These are phyloP conservation scores for Daktulosphaira vitifoliae DNA, from an alignment of 1,140 invertebrate genomes.

Conservation along the genomic window DNA sequence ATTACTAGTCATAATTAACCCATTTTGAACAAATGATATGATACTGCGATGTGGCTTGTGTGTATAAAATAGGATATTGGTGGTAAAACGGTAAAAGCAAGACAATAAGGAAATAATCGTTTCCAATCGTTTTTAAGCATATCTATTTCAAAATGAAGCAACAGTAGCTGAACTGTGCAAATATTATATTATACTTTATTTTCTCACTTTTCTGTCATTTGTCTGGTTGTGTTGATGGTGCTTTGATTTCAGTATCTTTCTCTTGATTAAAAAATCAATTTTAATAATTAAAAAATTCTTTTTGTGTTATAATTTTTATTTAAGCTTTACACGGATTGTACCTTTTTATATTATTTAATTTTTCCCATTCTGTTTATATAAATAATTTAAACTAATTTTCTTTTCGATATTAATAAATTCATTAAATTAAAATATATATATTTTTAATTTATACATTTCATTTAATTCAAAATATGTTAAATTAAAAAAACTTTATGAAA, in stretches of 20 bases:
- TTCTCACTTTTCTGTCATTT: slow-evolving; percentile 25
- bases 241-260: slow-evolving; percentile 28
- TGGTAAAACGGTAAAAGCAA: slow-evolving; percentile 21
- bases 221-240: slow-evolving; percentile 23
- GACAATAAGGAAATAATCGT: slow-evolving; percentile 17
- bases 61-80: background rate
- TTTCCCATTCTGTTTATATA: background rate
- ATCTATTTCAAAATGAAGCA: slow-evolving; percentile 25
- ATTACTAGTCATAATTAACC: background rate
- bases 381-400: no score
- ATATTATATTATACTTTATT: slow-evolving; percentile 19
- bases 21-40: slow-evolving; percentile 22
- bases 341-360: background rate
- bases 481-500: no score
- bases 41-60: slow-evolving; percentile 11
- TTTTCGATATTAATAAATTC: no score
- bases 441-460: no score
- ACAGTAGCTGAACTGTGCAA: slow-evolving; percentile 17
- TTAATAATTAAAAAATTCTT: background rate
- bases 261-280: background rate
- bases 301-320: background rate
- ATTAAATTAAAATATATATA: no score
- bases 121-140: slow-evolving; percentile 24
- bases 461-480: no score
- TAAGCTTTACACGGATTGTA: background rate